phyloP scores from a whole-genome alignment of 2,797 vertebrate genomes.

The Myotis vivesi region DNA sequence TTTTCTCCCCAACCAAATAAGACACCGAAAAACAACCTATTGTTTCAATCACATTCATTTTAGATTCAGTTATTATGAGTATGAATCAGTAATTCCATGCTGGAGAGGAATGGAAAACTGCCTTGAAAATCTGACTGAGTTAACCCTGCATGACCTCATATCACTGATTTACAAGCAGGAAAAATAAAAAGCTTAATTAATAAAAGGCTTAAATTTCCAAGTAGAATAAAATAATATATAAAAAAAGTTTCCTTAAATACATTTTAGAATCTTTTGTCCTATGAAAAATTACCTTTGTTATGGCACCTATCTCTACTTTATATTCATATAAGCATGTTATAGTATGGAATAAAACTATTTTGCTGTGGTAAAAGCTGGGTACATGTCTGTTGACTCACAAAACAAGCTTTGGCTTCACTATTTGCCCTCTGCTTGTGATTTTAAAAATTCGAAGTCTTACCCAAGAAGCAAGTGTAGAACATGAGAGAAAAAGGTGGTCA shows the following conservation, averaged over 20 bases:
- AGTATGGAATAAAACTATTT: neutral
- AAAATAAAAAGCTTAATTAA: conserved; percentile 24
- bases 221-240: neutral
- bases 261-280: neutral
- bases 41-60: conserved; percentile 61
- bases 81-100: conserved; percentile 37
- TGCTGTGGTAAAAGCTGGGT: neutral
- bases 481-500: neutral
- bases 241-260: conserved; percentile 19
- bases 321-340: neutral
- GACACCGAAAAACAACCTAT: conserved; percentile 61
- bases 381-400: neutral
- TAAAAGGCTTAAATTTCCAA: conserved; percentile 33
- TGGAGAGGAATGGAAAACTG: conserved; percentile 3
- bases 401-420: neutral
- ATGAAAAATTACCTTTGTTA: neutral
- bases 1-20: conserved; percentile 56
- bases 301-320: neutral
- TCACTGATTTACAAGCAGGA: neutral
- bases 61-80: neutral
- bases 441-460: neutral
- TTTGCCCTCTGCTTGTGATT: neutral
- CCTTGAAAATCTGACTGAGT: conserved; percentile 29
- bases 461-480: neutral
- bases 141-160: conserved; percentile 35